A percentile compares a stretch with the other conserved stretches of the same genome.
Evolutionary conservation across 2,888 invertebrate genomes (phyloP).

Genomic region (Catocala fraxini): DNA sequence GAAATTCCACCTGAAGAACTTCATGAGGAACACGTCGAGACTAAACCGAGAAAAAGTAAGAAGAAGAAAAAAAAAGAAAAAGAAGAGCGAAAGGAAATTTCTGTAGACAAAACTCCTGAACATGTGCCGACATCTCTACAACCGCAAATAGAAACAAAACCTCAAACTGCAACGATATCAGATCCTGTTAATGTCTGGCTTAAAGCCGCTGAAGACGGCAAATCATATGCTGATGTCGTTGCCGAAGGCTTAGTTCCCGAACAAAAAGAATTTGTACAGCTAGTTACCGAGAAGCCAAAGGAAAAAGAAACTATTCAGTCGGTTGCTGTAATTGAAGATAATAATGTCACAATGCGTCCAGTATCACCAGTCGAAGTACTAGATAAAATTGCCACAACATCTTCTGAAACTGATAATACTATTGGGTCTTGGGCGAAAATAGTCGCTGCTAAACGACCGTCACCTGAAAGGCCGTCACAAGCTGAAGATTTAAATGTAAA

Average conservation of each 20-base stretch:
- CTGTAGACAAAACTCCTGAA: conserved; percentile 31
- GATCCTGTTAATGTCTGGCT: conserved; percentile 81
- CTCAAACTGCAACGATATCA: conserved; percentile 22
- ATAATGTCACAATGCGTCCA: conserved; percentile 14
- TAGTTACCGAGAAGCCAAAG: conserved; percentile 38
- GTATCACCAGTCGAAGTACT: not conserved
- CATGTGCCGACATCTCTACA: conserved; percentile 10
- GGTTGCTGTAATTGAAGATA: conserved; percentile 11
- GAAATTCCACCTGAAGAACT: conserved; percentile 35
- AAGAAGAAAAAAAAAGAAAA: conserved; percentile 75
- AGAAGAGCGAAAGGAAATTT: conserved; percentile 63
- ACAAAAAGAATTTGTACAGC: conserved; percentile 42
- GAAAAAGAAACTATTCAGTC: conserved; percentile 23
- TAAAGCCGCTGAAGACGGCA: conserved; percentile 86
- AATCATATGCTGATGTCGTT: conserved; percentile 91
- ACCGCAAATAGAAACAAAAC: conserved; percentile 18
- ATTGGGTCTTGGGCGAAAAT: conserved; percentile 79
- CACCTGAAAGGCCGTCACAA: conserved; percentile 68
- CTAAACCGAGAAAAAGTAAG: conserved; percentile 64
- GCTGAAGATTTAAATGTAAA: conserved; percentile 46
- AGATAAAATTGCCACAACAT: conserved; percentile 25
- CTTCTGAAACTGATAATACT: conserved; percentile 39
- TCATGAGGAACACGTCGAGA: conserved; percentile 53
- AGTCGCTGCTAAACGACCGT: conserved; percentile 69
- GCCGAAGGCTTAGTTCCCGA: conserved; percentile 76